Evolutionary conservation across 2,113 vertebrate species (phyloP).

Genomic region (Pterocles orientalis): DNA sequence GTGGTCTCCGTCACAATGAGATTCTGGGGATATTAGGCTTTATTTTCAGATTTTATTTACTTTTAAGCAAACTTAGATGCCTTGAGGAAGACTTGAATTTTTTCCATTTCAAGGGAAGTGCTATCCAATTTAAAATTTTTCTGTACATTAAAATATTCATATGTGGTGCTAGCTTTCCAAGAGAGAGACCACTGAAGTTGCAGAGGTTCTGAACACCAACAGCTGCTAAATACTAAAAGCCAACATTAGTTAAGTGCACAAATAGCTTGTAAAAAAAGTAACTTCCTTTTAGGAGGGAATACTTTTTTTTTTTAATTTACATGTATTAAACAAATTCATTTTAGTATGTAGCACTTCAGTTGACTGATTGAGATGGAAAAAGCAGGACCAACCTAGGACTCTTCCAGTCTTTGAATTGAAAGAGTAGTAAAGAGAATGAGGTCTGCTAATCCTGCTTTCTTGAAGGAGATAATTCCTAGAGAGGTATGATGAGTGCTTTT

Average conservation of each 20-base stretch:
- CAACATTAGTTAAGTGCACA: background rate
- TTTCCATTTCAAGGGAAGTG: background rate
- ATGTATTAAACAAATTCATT: background rate
- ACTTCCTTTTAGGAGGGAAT: background rate
- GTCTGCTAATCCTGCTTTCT: background rate
- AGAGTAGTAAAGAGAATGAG: background rate
- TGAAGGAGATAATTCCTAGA: background rate
- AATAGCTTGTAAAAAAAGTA: background rate
- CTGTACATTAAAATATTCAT: background rate
- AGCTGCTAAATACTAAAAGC: background rate
- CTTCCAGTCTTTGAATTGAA: background rate
- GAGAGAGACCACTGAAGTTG: background rate
- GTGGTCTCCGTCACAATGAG: background rate
- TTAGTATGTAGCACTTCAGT: background rate
- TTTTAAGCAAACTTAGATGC: background rate
- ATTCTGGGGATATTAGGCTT: background rate
- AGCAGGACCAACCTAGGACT: background rate
- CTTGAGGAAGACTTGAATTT: background rate
- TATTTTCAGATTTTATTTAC: background rate
- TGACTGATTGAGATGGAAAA: background rate
- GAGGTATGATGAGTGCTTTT: background rate
- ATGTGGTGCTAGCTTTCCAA: background rate
- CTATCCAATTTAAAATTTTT: background rate
- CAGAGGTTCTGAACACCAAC: background rate
- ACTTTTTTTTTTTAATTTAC: background rate